These are phyloP conservation scores for Acyrthosiphon pisum DNA, from an alignment of 1,140 invertebrate genomes.

Conservation along the genomic window DNA sequence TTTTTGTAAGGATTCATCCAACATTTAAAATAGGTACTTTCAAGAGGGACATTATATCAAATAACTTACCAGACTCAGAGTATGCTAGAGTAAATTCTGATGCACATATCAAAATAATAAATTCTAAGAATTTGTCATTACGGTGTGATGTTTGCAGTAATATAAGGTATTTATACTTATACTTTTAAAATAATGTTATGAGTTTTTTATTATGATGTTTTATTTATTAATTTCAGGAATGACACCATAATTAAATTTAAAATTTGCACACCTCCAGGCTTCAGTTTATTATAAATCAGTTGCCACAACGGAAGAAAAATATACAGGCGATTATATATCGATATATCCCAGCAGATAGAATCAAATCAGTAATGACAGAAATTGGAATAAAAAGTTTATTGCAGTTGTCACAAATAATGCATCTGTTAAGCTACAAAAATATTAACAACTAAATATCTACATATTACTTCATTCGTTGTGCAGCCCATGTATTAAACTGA, in stretches of 20 bases:
- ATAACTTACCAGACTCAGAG: neutral
- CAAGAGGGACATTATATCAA: neutral
- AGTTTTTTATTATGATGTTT: neutral
- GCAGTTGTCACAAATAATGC: neutral
- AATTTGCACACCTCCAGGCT: neutral
- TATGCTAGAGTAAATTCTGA: neutral
- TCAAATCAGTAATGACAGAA: neutral
- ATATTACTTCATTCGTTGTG: no score
- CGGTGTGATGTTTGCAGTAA: neutral
- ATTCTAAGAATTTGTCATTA: neutral
- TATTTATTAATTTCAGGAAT: neutral
- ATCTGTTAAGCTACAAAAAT: neutral
- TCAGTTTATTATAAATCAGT: conserved; percentile 5
- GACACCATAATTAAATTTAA: neutral
- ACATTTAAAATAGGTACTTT: conserved; percentile 14
- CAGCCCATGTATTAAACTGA: no score
- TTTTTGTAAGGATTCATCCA: neutral
- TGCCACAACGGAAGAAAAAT: no score
- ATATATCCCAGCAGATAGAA: neutral
- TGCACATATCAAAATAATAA: neutral
- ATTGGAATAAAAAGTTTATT: conserved; percentile 14
- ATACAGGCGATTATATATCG: neutral
- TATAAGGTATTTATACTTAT: neutral
- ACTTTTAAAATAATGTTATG: neutral
- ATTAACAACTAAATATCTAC: neutral